phyloP scores from a whole-genome alignment of 1,140 invertebrate genomes.

The Apis laboriosa region DNA sequence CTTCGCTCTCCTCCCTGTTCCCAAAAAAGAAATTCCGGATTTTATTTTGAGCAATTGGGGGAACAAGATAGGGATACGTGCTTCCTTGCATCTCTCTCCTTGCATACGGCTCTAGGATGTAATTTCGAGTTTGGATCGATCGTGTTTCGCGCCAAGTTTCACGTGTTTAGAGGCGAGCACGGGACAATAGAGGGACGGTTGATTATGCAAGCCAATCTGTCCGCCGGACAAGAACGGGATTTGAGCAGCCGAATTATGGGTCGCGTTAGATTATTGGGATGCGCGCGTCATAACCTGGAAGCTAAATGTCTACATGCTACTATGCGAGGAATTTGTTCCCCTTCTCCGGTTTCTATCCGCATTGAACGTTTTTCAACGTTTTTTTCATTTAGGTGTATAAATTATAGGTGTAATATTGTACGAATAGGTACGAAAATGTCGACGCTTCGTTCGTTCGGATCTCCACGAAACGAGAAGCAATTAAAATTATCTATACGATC shows the following conservation, averaged over 20 bases:
- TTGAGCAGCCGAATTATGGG: constrained; percentile 10
- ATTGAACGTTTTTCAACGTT: neutral
- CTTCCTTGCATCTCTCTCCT: neutral
- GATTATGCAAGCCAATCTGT: constrained; percentile 25
- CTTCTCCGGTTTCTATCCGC: neutral
- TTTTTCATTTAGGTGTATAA: no score
- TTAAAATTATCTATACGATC: no score
- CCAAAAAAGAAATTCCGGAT: no score
- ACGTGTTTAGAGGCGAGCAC: neutral
- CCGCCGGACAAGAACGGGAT: neutral
- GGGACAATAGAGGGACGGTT: neutral
- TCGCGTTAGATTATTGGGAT: neutral
- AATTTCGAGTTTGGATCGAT: neutral
- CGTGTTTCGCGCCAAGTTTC: neutral
- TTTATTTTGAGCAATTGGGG: no score
- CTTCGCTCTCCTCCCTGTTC: no score
- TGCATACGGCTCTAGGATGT: neutral
- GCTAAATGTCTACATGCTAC: neutral
- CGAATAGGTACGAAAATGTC: no score
- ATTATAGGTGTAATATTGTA: no score
- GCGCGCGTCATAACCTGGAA: no score
- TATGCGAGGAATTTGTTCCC: neutral
- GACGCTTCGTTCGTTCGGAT: no score
- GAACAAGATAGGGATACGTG: no score
- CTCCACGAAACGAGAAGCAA: no score